phyloP scores from a whole-genome alignment of 2,797 vertebrate species.

The Menidia menidia region DNA sequence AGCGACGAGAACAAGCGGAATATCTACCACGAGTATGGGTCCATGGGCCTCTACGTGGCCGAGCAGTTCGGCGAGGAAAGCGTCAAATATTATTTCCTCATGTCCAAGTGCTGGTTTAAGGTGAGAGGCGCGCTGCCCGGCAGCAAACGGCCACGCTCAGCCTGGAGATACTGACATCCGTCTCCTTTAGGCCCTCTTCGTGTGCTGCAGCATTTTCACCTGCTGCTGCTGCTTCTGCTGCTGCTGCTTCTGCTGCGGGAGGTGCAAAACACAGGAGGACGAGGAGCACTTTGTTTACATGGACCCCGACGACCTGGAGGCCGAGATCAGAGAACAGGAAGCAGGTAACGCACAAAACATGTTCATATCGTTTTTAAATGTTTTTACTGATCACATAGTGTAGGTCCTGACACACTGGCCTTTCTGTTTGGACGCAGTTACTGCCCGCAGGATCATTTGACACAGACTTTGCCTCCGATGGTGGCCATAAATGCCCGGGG shows the following conservation, averaged over 20 bases:
- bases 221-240: conserved; percentile 90
- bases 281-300: conserved; percentile 69
- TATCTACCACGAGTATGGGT: conserved; percentile 92
- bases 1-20: conserved; percentile 87
- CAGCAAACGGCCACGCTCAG: not conserved
- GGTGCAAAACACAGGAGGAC: conserved; percentile 70
- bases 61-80: conserved; percentile 93
- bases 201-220: conserved; percentile 83
- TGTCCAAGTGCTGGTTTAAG: conserved; percentile 96
- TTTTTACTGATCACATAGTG: too few species aligned
- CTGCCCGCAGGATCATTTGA: too few species aligned
- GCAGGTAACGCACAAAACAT: conserved; percentile 57
- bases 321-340: conserved; percentile 79
- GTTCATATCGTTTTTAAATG: too few species aligned
- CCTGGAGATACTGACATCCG: not conserved
- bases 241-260: conserved; percentile 91
- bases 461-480: too few species aligned
- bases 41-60: conserved; percentile 90
- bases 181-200: conserved; percentile 76
- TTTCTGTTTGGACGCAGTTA: too few species aligned
- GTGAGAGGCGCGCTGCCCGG: conserved; percentile 64
- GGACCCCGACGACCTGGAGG: conserved; percentile 87
- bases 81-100: conserved; percentile 89
- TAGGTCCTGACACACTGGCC: too few species aligned
- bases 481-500: too few species aligned